These are phyloP conservation scores for Salmo trutta DNA, from an alignment of 2,797 vertebrate species.

Conservation along the genomic window DNA sequence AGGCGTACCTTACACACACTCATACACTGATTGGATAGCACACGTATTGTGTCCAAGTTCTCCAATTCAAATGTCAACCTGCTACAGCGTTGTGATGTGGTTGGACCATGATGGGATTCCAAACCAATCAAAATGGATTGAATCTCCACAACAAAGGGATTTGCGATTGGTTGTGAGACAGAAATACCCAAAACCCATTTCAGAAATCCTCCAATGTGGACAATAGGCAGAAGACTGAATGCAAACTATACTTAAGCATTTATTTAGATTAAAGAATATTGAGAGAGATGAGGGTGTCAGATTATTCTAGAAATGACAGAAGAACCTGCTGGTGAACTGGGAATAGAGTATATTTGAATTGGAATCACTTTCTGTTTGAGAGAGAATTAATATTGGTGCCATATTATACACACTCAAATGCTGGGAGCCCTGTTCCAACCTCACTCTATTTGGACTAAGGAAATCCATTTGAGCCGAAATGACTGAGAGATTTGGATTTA, in stretches of 20 bases:
- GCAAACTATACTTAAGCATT: conserved; percentile 17
- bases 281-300: conserved; percentile 4
- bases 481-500: conserved; percentile 47
- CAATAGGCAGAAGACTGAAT: neutral
- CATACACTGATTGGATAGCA: neutral
- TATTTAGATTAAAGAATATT: conserved; percentile 39
- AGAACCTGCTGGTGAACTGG: neutral
- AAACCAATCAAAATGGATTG: conserved; percentile 15
- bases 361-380: conserved; percentile 52
- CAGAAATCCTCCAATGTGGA: conserved; percentile 29
- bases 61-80: no score
- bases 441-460: conserved; percentile 44
- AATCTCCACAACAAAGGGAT: conserved; percentile 9
- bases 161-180: conserved; percentile 24
- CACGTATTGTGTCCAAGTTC: no score
- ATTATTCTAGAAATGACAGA: neutral
- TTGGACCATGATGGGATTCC: neutral
- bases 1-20: conserved; percentile 10
- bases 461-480: conserved; percentile 65
- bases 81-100: conserved; percentile 8
- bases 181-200: conserved; percentile 35
- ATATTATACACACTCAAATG: conserved; percentile 49
- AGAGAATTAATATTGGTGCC: conserved; percentile 53
- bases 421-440: conserved; percentile 53
- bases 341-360: conserved; percentile 53